phyloP scores from a whole-genome alignment of 2,113 vertebrate species.

The Boulengeromyrus knoepffleri region DNA sequence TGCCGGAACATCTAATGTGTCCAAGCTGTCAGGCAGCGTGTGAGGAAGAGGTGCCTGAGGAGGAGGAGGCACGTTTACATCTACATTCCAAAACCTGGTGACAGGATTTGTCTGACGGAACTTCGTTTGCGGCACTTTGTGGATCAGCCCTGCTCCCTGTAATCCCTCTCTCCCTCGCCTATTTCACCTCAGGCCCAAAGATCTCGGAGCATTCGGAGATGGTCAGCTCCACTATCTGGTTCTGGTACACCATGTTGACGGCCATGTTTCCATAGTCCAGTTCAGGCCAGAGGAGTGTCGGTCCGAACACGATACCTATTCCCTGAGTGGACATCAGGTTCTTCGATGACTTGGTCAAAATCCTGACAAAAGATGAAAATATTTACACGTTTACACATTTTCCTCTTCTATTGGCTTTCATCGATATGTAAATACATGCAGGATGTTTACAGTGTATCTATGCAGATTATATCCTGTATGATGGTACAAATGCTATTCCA shows the following conservation, averaged over 20 bases:
- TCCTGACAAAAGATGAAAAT: constrained; percentile 59
- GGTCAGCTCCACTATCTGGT: constrained; percentile 89
- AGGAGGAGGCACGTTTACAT: neutral
- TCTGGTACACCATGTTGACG: constrained; percentile 89
- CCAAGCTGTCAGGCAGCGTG: neutral
- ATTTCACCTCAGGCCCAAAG: constrained; percentile 61
- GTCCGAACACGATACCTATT: constrained; percentile 89
- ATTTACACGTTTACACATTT: neutral
- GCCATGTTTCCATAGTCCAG: constrained; percentile 82
- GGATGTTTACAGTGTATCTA: neutral
- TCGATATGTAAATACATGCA: neutral
- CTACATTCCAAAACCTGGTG: neutral
- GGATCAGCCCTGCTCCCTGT: neutral
- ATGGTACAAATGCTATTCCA: neutral
- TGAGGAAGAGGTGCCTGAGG: neutral
- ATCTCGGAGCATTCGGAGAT: constrained; percentile 72
- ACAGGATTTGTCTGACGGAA: neutral
- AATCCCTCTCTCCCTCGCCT: neutral
- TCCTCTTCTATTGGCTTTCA: neutral
- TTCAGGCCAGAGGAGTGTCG: constrained; percentile 86
- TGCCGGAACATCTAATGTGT: neutral
- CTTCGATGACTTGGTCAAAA: constrained; percentile 70
- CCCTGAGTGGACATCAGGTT: constrained; percentile 94
- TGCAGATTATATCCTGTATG: neutral
- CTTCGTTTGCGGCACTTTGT: neutral